phyloP scores from a whole-genome alignment of 2,113 vertebrate genomes.

The Chrysochloris asiatica region DNA sequence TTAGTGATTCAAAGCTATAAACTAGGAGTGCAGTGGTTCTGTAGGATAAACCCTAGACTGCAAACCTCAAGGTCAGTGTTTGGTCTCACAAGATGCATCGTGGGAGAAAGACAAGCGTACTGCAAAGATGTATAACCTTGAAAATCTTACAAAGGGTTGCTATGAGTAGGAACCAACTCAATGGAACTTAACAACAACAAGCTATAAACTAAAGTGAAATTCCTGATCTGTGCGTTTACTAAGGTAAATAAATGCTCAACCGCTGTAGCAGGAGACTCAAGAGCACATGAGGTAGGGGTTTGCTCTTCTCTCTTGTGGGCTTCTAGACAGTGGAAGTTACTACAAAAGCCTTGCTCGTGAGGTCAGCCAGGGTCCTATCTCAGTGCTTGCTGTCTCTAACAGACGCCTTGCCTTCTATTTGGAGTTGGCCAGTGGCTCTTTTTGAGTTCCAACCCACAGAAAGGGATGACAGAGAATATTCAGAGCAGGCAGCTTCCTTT shows the following conservation, averaged over 20 bases:
- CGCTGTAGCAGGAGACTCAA: not conserved
- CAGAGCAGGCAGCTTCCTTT: not conserved
- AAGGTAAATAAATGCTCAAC: not conserved
- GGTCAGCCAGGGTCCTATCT: not conserved
- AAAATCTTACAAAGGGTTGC: too few species aligned
- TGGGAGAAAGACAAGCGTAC: too few species aligned
- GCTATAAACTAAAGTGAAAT: not conserved
- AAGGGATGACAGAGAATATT: not conserved
- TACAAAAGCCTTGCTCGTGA: too few species aligned
- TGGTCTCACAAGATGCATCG: too few species aligned
- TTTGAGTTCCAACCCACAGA: not conserved
- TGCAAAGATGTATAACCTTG: too few species aligned
- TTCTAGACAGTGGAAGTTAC: not conserved
- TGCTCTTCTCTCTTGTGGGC: not conserved
- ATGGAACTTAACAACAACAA: too few species aligned
- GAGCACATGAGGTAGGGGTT: not conserved
- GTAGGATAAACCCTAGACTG: too few species aligned
- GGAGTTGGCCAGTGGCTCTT: not conserved
- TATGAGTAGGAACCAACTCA: too few species aligned
- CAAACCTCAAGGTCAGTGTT: too few species aligned
- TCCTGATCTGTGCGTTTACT: not conserved
- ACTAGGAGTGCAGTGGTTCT: too few species aligned
- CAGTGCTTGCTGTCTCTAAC: not conserved
- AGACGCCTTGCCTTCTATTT: not conserved
- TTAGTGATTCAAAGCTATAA: not conserved